Evolutionary conservation across 2,797 vertebrate species (phyloP), one percentile per base, ranked within the genome.

Genomic region (Buphagus erythrorhynchus): DNA sequence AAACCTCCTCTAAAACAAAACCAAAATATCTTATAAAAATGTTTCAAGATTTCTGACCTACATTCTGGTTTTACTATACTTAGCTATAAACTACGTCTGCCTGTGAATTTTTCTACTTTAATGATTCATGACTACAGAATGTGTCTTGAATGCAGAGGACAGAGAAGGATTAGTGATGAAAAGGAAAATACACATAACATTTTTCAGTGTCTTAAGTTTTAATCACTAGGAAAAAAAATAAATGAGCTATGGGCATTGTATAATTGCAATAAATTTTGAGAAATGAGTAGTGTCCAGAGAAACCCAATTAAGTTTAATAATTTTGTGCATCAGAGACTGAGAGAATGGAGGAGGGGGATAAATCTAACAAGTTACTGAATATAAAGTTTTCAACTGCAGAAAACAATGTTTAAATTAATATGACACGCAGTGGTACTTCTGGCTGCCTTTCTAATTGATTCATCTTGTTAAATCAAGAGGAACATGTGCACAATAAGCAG

Each of bases 261-360:
- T 95, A 97, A 97, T 96, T 97, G 93, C 83, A 93, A 85, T 95
- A 96, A 96, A 95, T 97, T 96, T 95, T 97, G 97, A 97, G 96
- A 95, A 97, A 97, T 97, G 76, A 95, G 92, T 69, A 94, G 88
- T 94, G 94, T 95, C 96, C 97, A 80, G 86, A 95, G 90, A 94
- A 97, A 97, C 78, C 71, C 68, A 97, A 97, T 97, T 97, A 97
- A 96, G 58, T 88, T 94, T 94, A 83, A 96, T 95, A 96, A 97
- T 96, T 95, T 93, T 78, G 88, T 79, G 88, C 93, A 93, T 69
- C 74, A 86, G 78, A 91, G 90, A 89, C 59, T 18, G 20, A 46
- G n/a, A 80, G 68, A 28, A 57, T 58, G 31, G 38, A 72, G 29
- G 65, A 54, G 40, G 35, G 83, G 57, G 11, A 88, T 51, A 91